Percentiles rank a stretch among this genome's conserved stretches.
Conservation (phyloP, 2,113 vertebrate species). For the Podarcis cretensis region DNA sequence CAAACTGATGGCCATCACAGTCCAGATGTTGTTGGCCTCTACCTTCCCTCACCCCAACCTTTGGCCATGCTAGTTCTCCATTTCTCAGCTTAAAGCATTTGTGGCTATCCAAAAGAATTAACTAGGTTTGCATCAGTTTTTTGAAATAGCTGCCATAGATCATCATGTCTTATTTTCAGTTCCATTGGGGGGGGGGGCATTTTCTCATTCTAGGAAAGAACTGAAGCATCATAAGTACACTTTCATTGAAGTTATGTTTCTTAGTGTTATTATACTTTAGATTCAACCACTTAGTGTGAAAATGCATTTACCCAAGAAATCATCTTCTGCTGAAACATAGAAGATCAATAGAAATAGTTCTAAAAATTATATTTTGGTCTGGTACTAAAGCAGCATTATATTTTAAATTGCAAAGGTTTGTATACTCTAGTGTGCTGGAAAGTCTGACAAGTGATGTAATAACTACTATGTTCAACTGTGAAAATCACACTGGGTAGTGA, state of each 20-base stretch:
- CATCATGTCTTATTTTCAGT: background rate
- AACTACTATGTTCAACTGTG: background rate
- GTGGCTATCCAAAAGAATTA: too few relatives aligned
- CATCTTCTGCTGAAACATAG: background rate
- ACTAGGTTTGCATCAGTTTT: background rate
- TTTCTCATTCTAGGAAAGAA: background rate
- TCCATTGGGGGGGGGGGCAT: rapidly evolving
- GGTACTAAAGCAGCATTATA: background rate
- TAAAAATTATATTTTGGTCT: background rate
- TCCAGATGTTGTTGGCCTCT: too few relatives aligned
- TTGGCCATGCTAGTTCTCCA: too few relatives aligned
- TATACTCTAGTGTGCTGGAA: background rate
- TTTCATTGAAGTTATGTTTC: background rate
- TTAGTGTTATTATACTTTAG: background rate
- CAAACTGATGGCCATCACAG: too few relatives aligned
- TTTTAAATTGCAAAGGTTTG: background rate
- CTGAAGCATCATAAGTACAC: background rate
- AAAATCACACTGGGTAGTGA: background rate
- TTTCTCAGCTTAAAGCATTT: too few relatives aligned
- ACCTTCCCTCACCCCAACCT: too few relatives aligned
- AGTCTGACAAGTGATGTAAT: background rate
- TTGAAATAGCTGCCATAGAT: background rate
- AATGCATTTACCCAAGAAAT: background rate
- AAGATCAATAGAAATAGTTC: background rate
- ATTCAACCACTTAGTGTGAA: background rate